Conservation (phyloP, 2,888 invertebrate species). For the Hybos culiciformis region DNA sequence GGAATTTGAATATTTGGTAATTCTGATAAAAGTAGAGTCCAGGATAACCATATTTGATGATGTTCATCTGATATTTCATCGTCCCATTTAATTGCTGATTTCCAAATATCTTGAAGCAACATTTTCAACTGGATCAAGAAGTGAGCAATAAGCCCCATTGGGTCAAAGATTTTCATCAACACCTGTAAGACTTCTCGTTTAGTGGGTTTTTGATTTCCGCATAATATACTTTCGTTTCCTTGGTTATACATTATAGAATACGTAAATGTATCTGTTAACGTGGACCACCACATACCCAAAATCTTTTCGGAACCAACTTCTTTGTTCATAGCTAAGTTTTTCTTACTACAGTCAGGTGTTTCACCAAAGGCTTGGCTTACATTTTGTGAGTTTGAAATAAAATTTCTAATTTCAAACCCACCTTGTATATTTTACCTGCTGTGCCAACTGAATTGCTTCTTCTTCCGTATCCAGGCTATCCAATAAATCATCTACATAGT, state of each 20-base stretch:
- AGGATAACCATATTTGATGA: constrained; percentile 13
- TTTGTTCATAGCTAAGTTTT: background rate
- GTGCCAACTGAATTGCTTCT: constrained; percentile 7
- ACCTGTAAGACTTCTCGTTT: constrained; percentile 12
- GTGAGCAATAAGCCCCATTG: constrained; percentile 17
- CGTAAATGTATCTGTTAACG: constrained; percentile 8
- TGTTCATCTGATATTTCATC: constrained; percentile 13
- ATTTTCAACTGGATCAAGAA: constrained; percentile 13
- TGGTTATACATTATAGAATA: constrained; percentile 11
- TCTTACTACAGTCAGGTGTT: background rate
- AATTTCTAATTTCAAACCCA: constrained; percentile 15
- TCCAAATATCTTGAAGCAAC: constrained; percentile 11
- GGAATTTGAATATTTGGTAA: constrained; percentile 15
- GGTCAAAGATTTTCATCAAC: constrained; percentile 22
- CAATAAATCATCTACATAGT: constrained; percentile 13
- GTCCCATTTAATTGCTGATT: constrained; percentile 10
- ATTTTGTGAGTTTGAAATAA: constrained; percentile 12
- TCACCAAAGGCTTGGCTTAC: constrained; percentile 10
- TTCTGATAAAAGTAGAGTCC: constrained; percentile 14
- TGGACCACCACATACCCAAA: constrained; percentile 13
- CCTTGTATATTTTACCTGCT: constrained; percentile 7
- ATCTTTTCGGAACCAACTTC: constrained; percentile 8
- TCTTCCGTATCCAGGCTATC: constrained; percentile 6
- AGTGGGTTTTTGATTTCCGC: constrained; percentile 6
- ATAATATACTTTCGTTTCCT: constrained; percentile 8